Conservation (phyloP, 2,113 vertebrate species). For the Sander vitreus region DNA sequence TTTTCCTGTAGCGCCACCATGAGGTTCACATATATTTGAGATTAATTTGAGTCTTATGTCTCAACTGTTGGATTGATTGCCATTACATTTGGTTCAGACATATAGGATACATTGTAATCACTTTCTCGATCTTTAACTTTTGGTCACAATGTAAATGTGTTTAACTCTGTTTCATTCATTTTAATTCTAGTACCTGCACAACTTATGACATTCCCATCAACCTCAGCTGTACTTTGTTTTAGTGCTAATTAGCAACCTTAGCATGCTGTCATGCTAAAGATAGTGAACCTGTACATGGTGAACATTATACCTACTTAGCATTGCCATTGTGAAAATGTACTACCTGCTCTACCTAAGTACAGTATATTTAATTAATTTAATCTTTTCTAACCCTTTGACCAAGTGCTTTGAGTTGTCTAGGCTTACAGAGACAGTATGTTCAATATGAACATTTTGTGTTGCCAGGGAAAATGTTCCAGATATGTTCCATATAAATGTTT, state of each 20-base stretch:
- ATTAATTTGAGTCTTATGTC: not conserved
- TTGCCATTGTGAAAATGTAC: too few species aligned
- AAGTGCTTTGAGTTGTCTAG: not conserved
- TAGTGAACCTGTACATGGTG: too few species aligned
- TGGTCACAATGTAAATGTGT: not conserved
- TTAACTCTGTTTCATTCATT: not conserved
- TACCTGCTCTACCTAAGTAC: too few species aligned
- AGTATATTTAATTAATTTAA: too few species aligned
- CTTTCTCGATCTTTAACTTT: not conserved
- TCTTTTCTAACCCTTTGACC: not conserved
- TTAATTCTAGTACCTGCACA: not conserved
- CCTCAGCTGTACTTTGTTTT: not conserved
- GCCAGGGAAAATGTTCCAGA: not conserved
- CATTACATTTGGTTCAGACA: not conserved
- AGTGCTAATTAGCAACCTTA: not conserved
- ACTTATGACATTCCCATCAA: not conserved
- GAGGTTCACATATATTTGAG: too few species aligned
- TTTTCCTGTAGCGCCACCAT: too few species aligned
- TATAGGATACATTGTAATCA: not conserved
- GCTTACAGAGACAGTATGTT: not conserved
- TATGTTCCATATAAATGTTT: not conserved
- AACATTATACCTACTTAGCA: too few species aligned
- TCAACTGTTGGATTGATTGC: not conserved
- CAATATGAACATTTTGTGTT: too few species aligned
- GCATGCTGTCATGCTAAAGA: not conserved